Base-by-base conservation (phyloP, 2,888 invertebrate species). In the Morpho deidamia region DNA sequence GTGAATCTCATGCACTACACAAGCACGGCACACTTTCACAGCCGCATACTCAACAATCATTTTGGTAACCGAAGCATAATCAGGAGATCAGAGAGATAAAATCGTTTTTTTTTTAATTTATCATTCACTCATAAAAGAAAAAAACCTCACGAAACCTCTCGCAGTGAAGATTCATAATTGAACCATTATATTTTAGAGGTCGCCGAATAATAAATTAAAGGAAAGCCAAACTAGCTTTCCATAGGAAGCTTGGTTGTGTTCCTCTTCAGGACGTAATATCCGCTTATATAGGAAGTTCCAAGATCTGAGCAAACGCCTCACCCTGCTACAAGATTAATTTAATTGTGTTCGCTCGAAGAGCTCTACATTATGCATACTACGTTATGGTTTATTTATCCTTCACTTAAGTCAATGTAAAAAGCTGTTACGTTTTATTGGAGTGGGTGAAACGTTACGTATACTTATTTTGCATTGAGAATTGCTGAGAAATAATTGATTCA, bases 241-340 rank as follows among this genome's bases (percentile, higher is more conserved):
- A 67, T 68, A 71, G 71, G 69, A 74, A 65, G 68, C 68, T 68
- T 82, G 76, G 83, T 78, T 83, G 78, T 81, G 81, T 77, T 78
- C 78, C 80, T 76, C 82, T 82, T 76, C 74, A 75, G 77, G 69
- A 67, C 70, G 81, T 81, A 86, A 86, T 87, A 86, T 86, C 87
- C 86, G 86, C 76, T 78, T 82, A 80, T 82, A 81, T 81, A 77
- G 80, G 23, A 32, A 56, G 48, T 40, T 61, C 43, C 51, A 54
- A 74, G 79, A 80, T 78, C 82, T 81, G 74, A 83, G 81, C 76
- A 84, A 83, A 84, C 54, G 41, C 41, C 84, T 76, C 38, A 41
- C 70, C 74, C 72, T 74, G 67, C 72, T 66, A 69, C 72, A 71
- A 73, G 75, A 77, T 78, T 83, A 82, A 85, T 83, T 81, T 77